Base-by-base conservation (phyloP, 35 echinoderm and acorn worm genomes). In the Apostichopus californicus region DNA sequence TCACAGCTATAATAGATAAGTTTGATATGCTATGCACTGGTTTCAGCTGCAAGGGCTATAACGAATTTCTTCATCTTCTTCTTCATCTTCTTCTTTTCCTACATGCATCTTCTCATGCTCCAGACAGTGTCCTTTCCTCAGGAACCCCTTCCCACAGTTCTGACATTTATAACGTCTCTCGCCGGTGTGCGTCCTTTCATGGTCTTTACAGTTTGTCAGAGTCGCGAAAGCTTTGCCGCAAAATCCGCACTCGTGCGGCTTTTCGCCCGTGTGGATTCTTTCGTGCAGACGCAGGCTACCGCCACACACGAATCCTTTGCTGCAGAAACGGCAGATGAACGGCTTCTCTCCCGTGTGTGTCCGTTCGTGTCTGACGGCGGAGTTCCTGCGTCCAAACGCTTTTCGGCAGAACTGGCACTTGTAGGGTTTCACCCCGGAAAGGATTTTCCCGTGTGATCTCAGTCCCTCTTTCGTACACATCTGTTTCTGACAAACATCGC, bases 261-360 rank as follows among this genome's bases (percentile, higher is more conserved):
- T 78, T 83, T 18, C 60, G 6, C 60, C 78, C 9, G 77, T 83
- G 78, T 92, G 78, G n/a, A 46, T 80, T 61, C 91, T 80, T 66
- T 86, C 59, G 18, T 93, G 92, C 9, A 77, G 61, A 26, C 24
- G 77, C 9, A 87, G 54, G 4, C 73, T 68, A 17, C 18, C 24
- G 10, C 59, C 73, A n/a, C 54, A 63, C 52, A 56, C 10, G 26
- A 93, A 93, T 77, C 80, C 25, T 15, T 86, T 87, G 10, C 77
- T 77, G 57, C 92, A 93, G 18, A 73, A 73, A 63, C 52, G 54
- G 68, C 92, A 93, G 2, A 55, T 54, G 71, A 77, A 93, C 52
- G 92, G 80, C 53, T 87, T 93, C 26, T 93, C 92, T 7, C 83
- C 68, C 12, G 80, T 93, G 58, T 93, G 92, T 11, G n/a, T 18